Evolutionary conservation across 2,797 vertebrate species (phyloP).

Genomic region (Cossypha heuglini): DNA sequence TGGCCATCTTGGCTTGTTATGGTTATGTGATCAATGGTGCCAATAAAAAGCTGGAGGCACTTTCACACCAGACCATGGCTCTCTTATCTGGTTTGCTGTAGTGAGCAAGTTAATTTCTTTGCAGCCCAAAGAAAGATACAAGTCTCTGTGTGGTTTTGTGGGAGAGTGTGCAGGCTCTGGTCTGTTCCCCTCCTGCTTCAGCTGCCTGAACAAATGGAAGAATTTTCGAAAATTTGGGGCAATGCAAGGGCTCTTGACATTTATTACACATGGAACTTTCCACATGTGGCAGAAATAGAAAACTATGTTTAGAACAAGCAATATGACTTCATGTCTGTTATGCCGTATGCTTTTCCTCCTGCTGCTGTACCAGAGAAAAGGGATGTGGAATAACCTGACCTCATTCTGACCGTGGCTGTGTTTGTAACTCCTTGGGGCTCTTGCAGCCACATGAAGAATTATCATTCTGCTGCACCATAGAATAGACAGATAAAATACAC

Average conservation of each 20-base stretch:
- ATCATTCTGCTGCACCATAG: neutral
- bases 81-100: neutral
- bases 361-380: slow-evolving; percentile 9
- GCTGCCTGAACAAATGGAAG: neutral
- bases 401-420: neutral
- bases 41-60: neutral
- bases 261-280: slow-evolving; percentile 28
- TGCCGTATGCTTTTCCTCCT: slow-evolving; percentile 56
- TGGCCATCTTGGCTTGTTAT: neutral
- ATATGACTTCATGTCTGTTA: slow-evolving; percentile 56
- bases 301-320: slow-evolving; percentile 40
- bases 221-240: neutral
- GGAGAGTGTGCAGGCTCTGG: neutral
- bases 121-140: neutral
- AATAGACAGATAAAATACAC: neutral
- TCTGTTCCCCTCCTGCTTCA: neutral
- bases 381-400: slow-evolving; percentile 29
- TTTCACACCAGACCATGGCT: neutral
- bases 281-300: slow-evolving; percentile 38
- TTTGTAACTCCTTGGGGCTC: slow-evolving; percentile 25
- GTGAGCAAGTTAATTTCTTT: neutral
- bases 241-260: neutral
- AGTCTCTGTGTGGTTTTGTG: neutral
- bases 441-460: neutral
- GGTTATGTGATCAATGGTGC: neutral